Conservation (phyloP, 2,888 invertebrate species). For the Brachynemurus nebulosus region DNA sequence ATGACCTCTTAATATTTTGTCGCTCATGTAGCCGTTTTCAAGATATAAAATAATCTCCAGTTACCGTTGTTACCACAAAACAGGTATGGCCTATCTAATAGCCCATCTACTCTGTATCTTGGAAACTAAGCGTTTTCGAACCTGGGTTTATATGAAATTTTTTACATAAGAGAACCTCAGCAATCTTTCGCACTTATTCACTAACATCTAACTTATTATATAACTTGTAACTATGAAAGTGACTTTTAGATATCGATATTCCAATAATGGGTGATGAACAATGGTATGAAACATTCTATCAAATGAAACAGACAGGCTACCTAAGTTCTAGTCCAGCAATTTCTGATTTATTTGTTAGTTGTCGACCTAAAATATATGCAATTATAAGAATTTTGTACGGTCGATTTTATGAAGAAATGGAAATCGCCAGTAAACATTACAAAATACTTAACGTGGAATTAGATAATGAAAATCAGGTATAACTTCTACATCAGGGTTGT, state of each 20-base stretch:
- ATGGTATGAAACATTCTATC: conserved; percentile 24
- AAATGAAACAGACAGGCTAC: conserved; percentile 20
- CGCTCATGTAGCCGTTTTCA: too few species aligned
- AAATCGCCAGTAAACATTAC: conserved; percentile 29
- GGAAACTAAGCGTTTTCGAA: too few species aligned
- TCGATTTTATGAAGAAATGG: conserved; percentile 24
- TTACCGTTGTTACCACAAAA: too few species aligned
- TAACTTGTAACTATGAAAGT: not conserved
- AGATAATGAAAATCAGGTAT: not conserved
- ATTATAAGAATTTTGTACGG: conserved; percentile 28
- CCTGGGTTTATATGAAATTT: too few species aligned
- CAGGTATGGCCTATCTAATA: too few species aligned
- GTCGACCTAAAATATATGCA: conserved; percentile 34
- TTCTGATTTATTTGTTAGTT: conserved; percentile 30
- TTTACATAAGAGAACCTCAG: too few species aligned
- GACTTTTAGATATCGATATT: conserved; percentile 25
- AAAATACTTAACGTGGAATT: conserved; percentile 22
- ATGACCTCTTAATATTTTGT: too few species aligned
- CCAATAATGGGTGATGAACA: conserved; percentile 32
- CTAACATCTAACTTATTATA: too few species aligned
- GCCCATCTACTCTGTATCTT: too few species aligned
- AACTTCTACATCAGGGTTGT: too few species aligned
- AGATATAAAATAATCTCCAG: too few species aligned
- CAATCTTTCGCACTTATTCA: too few species aligned
- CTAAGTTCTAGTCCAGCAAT: conserved; percentile 27